Base-by-base conservation (phyloP, 2,113 vertebrate species). In the Sinocyclocheilus rhinocerous region DNA sequence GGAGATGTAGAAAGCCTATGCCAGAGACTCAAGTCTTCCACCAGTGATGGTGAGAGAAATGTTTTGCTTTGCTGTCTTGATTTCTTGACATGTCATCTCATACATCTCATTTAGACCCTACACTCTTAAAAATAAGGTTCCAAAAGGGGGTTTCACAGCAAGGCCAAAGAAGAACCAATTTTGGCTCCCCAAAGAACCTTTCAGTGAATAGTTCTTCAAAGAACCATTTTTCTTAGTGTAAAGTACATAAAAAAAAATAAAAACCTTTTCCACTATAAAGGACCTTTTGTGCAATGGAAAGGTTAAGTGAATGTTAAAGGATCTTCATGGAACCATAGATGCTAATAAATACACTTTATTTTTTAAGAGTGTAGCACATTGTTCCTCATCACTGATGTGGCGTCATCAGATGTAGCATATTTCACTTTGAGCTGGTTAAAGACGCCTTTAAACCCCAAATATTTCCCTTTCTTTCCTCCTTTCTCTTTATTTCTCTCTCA, bases 1-100 rank as follows among this genome's bases (percentile, higher is more conserved):
- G 95, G 95, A 45, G 96, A 96, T 52, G 95, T 95, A 85, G 90
- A 95, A 0, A 96, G 95, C 22, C 96, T 98, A 89, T 97, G 97
- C 88, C 94, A 95, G 86, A 95, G 96, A 92, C 94, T 98, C 91
- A 95, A 95, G 93, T 96, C 96, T 90, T 96, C 91, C 13, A 94
- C 95, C 87, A 96, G 92, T 1, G 96, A 97, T 10, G 97, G 97
- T 97, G 93, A 94, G 95, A 70, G 13, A 50, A 59, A 69, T 76
- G 29, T 83, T 83, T 67, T 83, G 26, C 33, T 70, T 65, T 69
- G 73, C 29, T 18, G 59, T 72, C 36, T 15, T 52, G 42, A 18
- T 50, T 52, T 77, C 48, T 86, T 20, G 33, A 69, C 70, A 12
- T 76, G 50, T 55, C 16, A 22, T 7, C 55, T 22, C 57, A 22